phyloP scores from a whole-genome alignment of 2,113 vertebrate genomes.

The Thunnus maccoyii region DNA sequence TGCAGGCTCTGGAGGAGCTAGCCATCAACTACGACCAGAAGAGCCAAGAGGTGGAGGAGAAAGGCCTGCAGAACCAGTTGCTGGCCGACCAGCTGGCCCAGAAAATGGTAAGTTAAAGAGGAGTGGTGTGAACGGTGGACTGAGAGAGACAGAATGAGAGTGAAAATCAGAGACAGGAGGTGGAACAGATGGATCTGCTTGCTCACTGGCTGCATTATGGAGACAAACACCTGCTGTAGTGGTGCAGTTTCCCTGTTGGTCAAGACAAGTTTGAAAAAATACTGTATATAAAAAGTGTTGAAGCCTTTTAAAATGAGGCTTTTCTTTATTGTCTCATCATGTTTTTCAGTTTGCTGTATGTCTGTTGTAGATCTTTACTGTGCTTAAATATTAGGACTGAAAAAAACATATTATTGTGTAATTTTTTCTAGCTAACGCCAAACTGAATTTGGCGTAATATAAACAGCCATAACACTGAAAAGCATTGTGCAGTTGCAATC shows the following conservation, averaged over 20 bases:
- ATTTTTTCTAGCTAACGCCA: too few relatives aligned
- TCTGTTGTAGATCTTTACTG: too few relatives aligned
- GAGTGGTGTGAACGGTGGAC: background rate
- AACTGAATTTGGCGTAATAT: too few relatives aligned
- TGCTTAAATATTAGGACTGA: too few relatives aligned
- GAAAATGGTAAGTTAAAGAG: slow-evolving; percentile 87
- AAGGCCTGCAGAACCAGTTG: slow-evolving; percentile 90
- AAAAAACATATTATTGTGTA: too few relatives aligned
- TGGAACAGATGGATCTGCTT: background rate
- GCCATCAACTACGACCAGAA: slow-evolving; percentile 95
- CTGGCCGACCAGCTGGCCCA: slow-evolving; percentile 91
- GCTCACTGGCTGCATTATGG: background rate
- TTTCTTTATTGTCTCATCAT: too few relatives aligned
- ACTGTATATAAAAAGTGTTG: background rate
- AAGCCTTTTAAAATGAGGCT: background rate
- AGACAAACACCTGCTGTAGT: slow-evolving; percentile 1
- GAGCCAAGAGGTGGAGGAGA: slow-evolving; percentile 93
- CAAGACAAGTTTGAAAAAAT: background rate
- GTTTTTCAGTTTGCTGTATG: too few relatives aligned
- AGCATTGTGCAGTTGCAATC: too few relatives aligned
- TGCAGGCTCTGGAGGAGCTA: slow-evolving; percentile 93
- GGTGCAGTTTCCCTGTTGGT: background rate
- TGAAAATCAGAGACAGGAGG: slow-evolving; percentile 12
- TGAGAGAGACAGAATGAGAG: background rate
- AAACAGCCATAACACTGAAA: too few relatives aligned